Base-by-base conservation (phyloP, 2,113 vertebrate species). In the Micronycteris hirsuta region DNA sequence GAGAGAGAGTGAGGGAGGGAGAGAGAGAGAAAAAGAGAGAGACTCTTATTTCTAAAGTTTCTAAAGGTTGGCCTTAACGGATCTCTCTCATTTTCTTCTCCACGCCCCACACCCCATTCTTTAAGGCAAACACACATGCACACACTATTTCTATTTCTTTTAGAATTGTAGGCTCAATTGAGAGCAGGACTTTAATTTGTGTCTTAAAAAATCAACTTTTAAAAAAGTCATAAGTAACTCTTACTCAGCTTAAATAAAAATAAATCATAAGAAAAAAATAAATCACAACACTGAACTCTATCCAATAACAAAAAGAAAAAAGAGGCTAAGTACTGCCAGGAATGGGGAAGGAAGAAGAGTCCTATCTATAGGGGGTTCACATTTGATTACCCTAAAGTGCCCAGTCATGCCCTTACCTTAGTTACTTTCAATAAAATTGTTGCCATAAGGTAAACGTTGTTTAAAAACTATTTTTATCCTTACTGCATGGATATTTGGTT, bases 221-320 rank as follows among this genome's bases (percentile, higher is more conserved):
- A 56, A 41, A 73, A 94, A 68, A 81, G 8, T 28, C 3, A 52
- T 78, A 90, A 78, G 41, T 70, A 33, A 96, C 22, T 94, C 24
- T 58, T 11, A 76, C 33, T 91, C 58, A 83, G 61, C 43, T 95
- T 82, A 96, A 63, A 36, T 65, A 83, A 94, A 94, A 78, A 74
- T 63, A 86, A 93, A 86, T 88, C 19, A 70, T 38, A 94, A 86
- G 80, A 45, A 74, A 85, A 85, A 85, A 81, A 58, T 67, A 67
- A 61, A 68, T 43, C 38, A 49, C 24, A 58, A 24, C n/a, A 38
- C n/a, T 77, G 41, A 86, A 38, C 13, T 70, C n/a, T 65, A 36
- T 19, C 38, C 17, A 38, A 16, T 0, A 81, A 43, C 54, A 3
- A 15, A 26, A 88, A 89, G 43, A 54, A 85, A 91, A 94, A 31